These are phyloP conservation scores for Muntiacus muntjak DNA, from an alignment of 2,113 vertebrate genomes.

Conservation along the genomic window DNA sequence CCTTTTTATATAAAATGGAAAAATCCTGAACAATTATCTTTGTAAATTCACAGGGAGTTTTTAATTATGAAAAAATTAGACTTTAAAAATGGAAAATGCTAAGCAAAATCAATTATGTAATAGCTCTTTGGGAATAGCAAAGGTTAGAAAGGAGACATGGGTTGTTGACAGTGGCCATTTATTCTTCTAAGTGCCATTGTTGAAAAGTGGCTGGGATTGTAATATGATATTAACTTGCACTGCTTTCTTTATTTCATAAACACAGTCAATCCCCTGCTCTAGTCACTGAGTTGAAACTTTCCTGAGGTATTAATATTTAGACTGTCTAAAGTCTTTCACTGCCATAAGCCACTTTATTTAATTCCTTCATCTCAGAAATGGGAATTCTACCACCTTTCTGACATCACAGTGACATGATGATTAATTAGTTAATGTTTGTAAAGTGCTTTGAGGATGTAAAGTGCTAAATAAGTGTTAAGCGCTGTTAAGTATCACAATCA, in stretches of 20 bases:
- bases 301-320: neutral
- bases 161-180: neutral
- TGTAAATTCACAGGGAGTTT: neutral
- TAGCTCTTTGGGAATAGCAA: neutral
- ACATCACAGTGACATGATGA: constrained; percentile 63
- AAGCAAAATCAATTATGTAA: neutral
- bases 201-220: neutral
- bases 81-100: neutral
- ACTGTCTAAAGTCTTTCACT: constrained; percentile 43
- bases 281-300: constrained; percentile 11
- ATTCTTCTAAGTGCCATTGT: neutral
- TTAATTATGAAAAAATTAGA: neutral
- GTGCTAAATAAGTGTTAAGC: constrained; percentile 66
- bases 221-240: neutral
- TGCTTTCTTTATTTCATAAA: neutral
- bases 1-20: neutral
- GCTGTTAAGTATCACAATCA: constrained; percentile 57
- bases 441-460: constrained; percentile 68
- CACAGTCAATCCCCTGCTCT: neutral
- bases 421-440: constrained; percentile 69
- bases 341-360: constrained; percentile 63
- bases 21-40: neutral
- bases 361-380: constrained; percentile 71
- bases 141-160: neutral
- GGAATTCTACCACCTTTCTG: constrained; percentile 53